Percentiles rank a stretch among this genome's conserved stretches.
These are phyloP conservation scores for Tetrax tetrax DNA, from an alignment of 2,113 vertebrate genomes.

Conservation along the genomic window DNA sequence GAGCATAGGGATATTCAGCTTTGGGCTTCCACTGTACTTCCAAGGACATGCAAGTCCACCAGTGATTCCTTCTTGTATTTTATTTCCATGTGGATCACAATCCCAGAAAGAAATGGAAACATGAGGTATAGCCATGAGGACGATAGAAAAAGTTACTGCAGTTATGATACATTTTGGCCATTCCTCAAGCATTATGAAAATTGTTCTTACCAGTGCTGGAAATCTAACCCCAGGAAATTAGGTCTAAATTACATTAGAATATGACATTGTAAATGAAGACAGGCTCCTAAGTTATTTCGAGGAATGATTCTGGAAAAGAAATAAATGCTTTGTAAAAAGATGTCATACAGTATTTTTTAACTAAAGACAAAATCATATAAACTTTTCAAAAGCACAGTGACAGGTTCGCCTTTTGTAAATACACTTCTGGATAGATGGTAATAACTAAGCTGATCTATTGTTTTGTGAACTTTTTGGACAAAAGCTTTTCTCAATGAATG, in stretches of 20 bases:
- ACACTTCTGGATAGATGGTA: background rate
- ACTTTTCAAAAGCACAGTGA: background rate
- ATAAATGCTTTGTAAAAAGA: background rate
- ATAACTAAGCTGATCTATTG: background rate
- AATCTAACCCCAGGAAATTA: background rate
- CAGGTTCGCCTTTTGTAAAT: background rate
- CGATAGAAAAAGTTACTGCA: background rate
- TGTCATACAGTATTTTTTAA: background rate
- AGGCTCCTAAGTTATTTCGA: background rate
- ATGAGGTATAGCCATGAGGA: background rate
- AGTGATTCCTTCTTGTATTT: background rate
- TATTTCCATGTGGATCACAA: background rate
- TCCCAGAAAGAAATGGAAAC: background rate
- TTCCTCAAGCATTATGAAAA: background rate
- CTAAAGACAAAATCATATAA: background rate
- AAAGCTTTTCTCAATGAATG: background rate
- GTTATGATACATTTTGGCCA: background rate
- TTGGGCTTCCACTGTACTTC: background rate
- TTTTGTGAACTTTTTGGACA: background rate
- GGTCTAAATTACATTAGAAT: background rate
- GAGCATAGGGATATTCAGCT: accelerated
- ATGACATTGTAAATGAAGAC: background rate
- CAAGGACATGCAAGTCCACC: background rate
- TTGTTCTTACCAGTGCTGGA: background rate
- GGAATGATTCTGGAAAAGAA: background rate